phyloP scores from a whole-genome alignment of 2,888 invertebrate genomes.

The Drosophila birchii region DNA sequence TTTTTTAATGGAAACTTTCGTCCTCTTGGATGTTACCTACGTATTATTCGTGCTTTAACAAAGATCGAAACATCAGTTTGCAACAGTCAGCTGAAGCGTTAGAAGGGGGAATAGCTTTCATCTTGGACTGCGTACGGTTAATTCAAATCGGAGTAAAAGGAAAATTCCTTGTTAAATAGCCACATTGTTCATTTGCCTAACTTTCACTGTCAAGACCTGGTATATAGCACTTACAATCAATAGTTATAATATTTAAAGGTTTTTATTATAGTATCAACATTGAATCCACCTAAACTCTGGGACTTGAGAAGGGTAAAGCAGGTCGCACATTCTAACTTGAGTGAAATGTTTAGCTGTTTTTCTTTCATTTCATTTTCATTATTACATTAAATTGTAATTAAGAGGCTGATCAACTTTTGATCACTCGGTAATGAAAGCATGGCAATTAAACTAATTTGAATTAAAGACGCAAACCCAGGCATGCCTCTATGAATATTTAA shows the following conservation, averaged over 20 bases:
- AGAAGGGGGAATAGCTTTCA: slow-evolving; percentile 4
- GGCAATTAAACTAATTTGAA: slow-evolving; percentile 38
- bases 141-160: background rate
- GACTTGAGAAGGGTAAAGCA: too few species aligned
- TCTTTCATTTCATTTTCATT: background rate
- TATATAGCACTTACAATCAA: background rate
- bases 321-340: background rate
- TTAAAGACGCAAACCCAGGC: slow-evolving; percentile 31
- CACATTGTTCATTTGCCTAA: background rate
- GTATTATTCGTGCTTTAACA: background rate
- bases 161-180: background rate
- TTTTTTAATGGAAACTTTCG: slow-evolving; percentile 45
- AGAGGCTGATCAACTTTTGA: slow-evolving; percentile 49
- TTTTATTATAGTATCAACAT: background rate
- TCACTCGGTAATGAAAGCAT: slow-evolving; percentile 49
- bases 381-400: slow-evolving; percentile 11
- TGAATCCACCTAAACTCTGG: background rate
- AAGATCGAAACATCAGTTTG: background rate
- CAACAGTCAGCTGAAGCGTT: background rate
- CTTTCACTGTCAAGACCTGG: background rate
- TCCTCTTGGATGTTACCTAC: slow-evolving; percentile 19
- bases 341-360: background rate
- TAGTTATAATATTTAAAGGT: background rate
- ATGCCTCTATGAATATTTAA: slow-evolving; percentile 21
- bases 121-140: background rate